Conservation (phyloP, 2,113 vertebrate species). For the Alethe diademata region DNA sequence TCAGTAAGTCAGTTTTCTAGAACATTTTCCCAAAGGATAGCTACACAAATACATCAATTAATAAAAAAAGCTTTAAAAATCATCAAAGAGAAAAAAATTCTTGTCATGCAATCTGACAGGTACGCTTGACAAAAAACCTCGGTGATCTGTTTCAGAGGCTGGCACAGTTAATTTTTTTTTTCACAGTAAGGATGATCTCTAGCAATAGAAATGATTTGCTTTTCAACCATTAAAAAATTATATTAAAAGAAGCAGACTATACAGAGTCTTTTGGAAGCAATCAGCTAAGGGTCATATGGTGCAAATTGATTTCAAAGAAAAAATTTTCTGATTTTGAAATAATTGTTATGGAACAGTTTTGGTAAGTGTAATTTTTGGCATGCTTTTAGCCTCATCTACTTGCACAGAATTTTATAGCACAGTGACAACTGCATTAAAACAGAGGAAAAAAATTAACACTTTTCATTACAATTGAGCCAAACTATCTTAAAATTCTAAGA, state of each 20-base stretch:
- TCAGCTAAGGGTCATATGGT: not conserved
- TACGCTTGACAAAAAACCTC: not conserved
- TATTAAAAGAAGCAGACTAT: not conserved
- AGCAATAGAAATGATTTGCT: not conserved
- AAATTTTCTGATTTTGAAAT: not conserved
- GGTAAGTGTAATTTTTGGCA: not conserved
- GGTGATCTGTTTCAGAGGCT: not conserved
- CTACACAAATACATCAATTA: not conserved
- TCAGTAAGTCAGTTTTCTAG: not conserved
- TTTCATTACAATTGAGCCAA: not conserved
- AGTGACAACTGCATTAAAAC: not conserved
- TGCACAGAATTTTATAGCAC: not conserved
- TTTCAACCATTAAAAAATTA: not conserved
- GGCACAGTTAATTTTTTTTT: not conserved
- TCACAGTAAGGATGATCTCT: not conserved
- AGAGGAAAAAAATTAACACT: not conserved
- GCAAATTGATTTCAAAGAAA: not conserved
- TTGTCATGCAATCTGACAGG: not conserved
- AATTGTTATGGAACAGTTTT: not conserved
- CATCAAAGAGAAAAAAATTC: not conserved
- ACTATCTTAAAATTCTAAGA: not conserved
- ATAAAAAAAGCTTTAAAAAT: not conserved
- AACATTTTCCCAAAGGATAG: not conserved
- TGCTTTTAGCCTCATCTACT: not conserved
- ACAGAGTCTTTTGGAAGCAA: not conserved